These are phyloP conservation scores for Hydrocynus forskahlii DNA, from an alignment of 2,797 vertebrate genomes.

Conservation along the genomic window DNA sequence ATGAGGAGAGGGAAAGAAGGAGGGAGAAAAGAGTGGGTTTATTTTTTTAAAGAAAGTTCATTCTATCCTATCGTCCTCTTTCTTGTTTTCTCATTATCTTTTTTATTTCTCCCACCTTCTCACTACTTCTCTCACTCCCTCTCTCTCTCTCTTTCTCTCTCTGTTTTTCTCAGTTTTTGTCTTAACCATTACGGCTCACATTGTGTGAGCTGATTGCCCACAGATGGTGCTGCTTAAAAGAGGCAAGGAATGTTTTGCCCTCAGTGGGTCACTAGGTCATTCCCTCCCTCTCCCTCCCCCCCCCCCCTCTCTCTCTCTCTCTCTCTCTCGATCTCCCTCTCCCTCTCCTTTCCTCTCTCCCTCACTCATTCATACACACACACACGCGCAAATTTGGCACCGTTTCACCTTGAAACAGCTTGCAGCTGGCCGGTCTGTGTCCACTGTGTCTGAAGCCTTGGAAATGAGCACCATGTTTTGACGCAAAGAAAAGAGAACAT, in stretches of 20 bases:
- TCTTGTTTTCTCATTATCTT: neutral
- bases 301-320: neutral
- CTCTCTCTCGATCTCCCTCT: constrained; percentile 10
- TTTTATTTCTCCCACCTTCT: neutral
- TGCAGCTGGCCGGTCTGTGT: constrained; percentile 37
- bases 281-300: neutral
- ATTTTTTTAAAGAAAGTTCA: neutral
- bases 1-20: neutral
- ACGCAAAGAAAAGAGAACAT: constrained; percentile 28
- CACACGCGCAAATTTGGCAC: constrained; percentile 12
- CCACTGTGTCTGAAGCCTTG: constrained; percentile 44
- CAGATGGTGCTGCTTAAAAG: constrained; percentile 60
- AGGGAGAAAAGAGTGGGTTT: neutral
- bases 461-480: constrained; percentile 50
- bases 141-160: neutral
- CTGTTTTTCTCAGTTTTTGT: neutral
- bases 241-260: constrained; percentile 43
- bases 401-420: constrained; percentile 49
- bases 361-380: constrained; percentile 2
- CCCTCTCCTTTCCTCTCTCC: neutral
- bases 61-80: neutral
- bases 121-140: neutral
- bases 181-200: constrained; percentile 20
- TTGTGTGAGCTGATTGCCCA: constrained; percentile 46
- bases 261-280: constrained; percentile 63